These are phyloP conservation scores for Cheilosia vulpina DNA, from an alignment of 2,888 invertebrate genomes.

Conservation along the genomic window DNA sequence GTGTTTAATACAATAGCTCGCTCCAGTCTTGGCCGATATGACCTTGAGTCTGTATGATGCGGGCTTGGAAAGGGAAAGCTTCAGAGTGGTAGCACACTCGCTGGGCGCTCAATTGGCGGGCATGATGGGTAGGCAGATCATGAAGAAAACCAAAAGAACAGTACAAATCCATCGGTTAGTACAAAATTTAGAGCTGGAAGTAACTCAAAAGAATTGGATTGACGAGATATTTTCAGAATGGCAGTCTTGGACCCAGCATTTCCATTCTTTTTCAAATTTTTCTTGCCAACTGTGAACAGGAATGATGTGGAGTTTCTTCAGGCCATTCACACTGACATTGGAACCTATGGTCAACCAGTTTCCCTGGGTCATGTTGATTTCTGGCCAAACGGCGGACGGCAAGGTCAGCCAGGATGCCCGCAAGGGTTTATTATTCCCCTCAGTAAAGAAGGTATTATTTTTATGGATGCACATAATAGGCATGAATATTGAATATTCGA, in stretches of 20 bases:
- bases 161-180: conserved; percentile 40
- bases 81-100: conserved; percentile 53
- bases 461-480: neutral
- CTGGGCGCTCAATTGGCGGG: conserved; percentile 64
- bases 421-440: conserved; percentile 48
- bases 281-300: conserved; percentile 25
- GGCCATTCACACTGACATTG: conserved; percentile 60
- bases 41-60: conserved; percentile 23
- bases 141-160: conserved; percentile 31
- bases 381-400: conserved; percentile 66
- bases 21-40: conserved; percentile 26
- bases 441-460: conserved; percentile 41
- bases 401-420: conserved; percentile 66
- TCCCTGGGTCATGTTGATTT: conserved; percentile 56
- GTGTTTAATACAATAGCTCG: conserved; percentile 21
- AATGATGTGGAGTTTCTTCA: conserved; percentile 57
- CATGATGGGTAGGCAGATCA: conserved; percentile 33
- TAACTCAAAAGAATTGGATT: neutral
- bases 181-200: neutral
- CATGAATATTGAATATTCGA: neutral
- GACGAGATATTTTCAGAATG: conserved; percentile 34
- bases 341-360: conserved; percentile 52
- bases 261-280: conserved; percentile 47
- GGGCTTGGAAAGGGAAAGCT: conserved; percentile 32
- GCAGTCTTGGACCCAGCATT: conserved; percentile 55